Percentiles rank a stretch among this genome's conserved stretches.
These are phyloP conservation scores for Chromobotia macracanthus DNA, from an alignment of 2,797 vertebrate genomes.

Conservation along the genomic window DNA sequence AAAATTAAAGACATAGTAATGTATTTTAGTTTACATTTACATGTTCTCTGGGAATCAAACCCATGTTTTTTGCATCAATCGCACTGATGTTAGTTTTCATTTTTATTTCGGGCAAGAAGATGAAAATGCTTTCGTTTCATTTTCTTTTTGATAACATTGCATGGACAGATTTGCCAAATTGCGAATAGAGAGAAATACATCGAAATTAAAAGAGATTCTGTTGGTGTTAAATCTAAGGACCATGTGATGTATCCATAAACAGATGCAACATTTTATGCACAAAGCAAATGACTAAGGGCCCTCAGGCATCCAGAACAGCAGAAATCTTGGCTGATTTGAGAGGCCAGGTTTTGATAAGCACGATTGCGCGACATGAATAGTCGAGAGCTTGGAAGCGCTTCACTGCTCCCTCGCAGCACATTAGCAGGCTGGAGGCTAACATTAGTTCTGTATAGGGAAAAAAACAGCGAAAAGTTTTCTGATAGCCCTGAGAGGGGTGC, in stretches of 20 bases:
- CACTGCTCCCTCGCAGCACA: constrained; percentile 48
- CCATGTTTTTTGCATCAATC: too few relatives aligned
- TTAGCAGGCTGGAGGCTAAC: constrained; percentile 52
- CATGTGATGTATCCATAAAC: constrained; percentile 68
- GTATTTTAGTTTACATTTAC: not conserved
- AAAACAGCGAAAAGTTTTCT: constrained; percentile 51
- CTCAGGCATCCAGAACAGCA: constrained; percentile 57
- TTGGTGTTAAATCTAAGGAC: constrained; percentile 59
- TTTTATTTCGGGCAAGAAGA: not conserved
- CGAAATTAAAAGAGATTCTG: constrained; percentile 32
- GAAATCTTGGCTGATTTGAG: constrained; percentile 62
- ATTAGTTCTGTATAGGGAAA: constrained; percentile 31
- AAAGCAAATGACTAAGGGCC: constrained; percentile 64
- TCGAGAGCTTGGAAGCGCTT: constrained; percentile 53
- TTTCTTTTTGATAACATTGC: too few relatives aligned
- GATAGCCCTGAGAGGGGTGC: constrained; percentile 46
- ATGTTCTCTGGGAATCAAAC: too few relatives aligned
- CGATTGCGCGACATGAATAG: constrained; percentile 41
- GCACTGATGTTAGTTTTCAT: too few relatives aligned
- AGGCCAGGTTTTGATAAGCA: constrained; percentile 56
- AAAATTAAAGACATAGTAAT: not conserved
- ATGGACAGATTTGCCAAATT: constrained; percentile 35
- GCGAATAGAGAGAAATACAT: constrained; percentile 40
- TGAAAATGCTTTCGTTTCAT: too few relatives aligned
- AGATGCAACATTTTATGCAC: constrained; percentile 66